Percentiles rank a stretch among this genome's conserved stretches.
Conservation (phyloP, 2,797 vertebrate genomes). For the Fringilla coelebs region DNA sequence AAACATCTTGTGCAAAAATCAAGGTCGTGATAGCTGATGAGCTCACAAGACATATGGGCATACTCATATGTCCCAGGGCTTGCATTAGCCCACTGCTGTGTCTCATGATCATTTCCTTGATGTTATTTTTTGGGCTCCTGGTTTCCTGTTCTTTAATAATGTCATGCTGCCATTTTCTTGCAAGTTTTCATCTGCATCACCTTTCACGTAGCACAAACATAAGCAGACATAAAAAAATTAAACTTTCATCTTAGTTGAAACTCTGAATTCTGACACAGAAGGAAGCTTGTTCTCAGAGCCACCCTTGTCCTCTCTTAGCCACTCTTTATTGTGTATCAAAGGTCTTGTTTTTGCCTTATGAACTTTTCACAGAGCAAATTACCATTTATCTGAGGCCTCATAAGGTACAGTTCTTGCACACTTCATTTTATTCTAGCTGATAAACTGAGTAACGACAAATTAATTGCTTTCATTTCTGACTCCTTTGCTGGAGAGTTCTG, state of each 20-base stretch:
- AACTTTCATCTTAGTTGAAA: background rate
- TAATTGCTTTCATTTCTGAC: slow-evolving; percentile 53
- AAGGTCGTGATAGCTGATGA: background rate
- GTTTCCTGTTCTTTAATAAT: background rate
- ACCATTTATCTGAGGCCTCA: slow-evolving; percentile 43
- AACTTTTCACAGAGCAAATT: slow-evolving; percentile 63
- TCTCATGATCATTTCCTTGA: background rate
- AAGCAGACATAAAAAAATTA: background rate
- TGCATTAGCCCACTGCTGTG: background rate
- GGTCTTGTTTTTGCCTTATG: slow-evolving; percentile 50
- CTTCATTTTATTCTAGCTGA: slow-evolving; percentile 30
- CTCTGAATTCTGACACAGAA: background rate
- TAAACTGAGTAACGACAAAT: slow-evolving; percentile 49
- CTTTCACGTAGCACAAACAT: background rate
- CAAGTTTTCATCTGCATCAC: background rate
- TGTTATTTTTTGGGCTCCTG: background rate
- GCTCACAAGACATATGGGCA: background rate
- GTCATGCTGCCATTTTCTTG: background rate
- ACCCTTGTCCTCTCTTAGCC: slow-evolving; percentile 5
- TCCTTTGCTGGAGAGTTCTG: background rate
- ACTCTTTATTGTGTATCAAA: background rate
- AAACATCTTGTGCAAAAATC: background rate
- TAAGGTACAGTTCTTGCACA: slow-evolving; percentile 1
- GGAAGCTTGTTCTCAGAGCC: background rate
- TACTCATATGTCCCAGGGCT: background rate